phyloP scores from a whole-genome alignment of 2,797 vertebrate genomes.

The Lateolabrax maculatus region DNA sequence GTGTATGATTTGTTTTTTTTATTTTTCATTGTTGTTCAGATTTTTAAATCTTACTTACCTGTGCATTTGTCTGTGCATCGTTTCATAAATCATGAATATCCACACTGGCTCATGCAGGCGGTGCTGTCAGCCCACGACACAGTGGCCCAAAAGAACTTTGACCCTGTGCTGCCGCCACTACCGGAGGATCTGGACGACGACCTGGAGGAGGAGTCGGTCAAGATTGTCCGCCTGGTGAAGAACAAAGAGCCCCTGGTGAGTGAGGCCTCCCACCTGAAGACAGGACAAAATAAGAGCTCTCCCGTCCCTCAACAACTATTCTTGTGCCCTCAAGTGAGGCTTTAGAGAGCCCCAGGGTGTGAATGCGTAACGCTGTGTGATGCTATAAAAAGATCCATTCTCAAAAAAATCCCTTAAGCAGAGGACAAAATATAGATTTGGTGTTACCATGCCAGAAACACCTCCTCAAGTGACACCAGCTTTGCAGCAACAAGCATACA shows the following conservation, averaged over 20 bases:
- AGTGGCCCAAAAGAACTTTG: constrained; percentile 96
- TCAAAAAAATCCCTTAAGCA: constrained; percentile 7
- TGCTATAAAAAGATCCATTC: constrained; percentile 15
- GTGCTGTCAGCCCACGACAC: constrained; percentile 95
- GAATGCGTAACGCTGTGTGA: constrained; percentile 12
- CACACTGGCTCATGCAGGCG: too few species aligned
- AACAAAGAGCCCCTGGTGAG: constrained; percentile 95
- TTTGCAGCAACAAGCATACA: neutral
- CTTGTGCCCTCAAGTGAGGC: neutral
- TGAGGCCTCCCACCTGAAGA: constrained; percentile 3
- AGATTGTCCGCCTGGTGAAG: constrained; percentile 95
- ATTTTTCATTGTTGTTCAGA: neutral
- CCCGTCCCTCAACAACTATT: neutral
- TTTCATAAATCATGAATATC: too few species aligned
- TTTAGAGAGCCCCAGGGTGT: constrained; percentile 6
- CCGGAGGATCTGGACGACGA: constrained; percentile 91
- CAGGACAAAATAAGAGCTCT: neutral
- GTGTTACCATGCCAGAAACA: neutral
- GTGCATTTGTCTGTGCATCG: neutral
- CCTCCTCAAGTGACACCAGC: neutral
- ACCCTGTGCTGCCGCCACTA: constrained; percentile 93
- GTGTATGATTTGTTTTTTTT: neutral
- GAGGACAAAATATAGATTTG: constrained; percentile 19
- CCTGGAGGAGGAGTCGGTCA: constrained; percentile 95
- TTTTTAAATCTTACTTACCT: neutral